Evolutionary conservation across 2,888 invertebrate genomes (phyloP), one percentile per base, ranked within the genome.

Genomic region (Metallyticus violacea): DNA sequence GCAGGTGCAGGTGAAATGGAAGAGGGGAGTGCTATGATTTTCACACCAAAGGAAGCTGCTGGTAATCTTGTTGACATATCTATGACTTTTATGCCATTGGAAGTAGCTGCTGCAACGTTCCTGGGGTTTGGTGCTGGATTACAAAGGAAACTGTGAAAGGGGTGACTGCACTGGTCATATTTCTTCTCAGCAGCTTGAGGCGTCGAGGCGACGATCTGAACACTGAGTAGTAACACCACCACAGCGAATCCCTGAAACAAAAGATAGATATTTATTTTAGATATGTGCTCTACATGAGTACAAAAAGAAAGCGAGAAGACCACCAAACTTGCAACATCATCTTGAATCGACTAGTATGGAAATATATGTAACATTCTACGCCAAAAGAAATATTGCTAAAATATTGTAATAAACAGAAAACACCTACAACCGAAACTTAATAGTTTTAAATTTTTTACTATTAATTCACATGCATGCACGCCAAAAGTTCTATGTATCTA

Each of bases 141-240:
- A 79, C 88, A 88, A 7, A 88, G 76, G 85, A 84, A 88, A 27
- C 83, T 81, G 77, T 88, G 88, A 77, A 88, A 88, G 0, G 88
- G 81, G 28, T 88, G 88, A 6, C 77, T 87, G 62, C 88, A 88
- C 28, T 86, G 86, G 81, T 88, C 88, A 26, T 87, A 78, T 15
- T 79, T 6, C 28, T 76, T 82, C 40, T 85, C 77, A n/a, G 78
- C 77, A 7, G 81, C 26, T 40, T 7, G 40, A 3, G 40, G 40
- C 7, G 7, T 25, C 2, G 83, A n/a, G 6, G 82, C 22, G 81
- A 25, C 26, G 25, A 79, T 4, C 25, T 27, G 79, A 4, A n/a
- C 25, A 25, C 79, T 26, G 9, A 62, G 9, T 62, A 62, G 1
- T 22, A 62, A 62, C 40, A 15, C 40, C 15, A 62, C 15, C 40